Evolutionary conservation across 2,888 invertebrate species (phyloP).

Genomic region (Mongoloraphidia duomilia): DNA sequence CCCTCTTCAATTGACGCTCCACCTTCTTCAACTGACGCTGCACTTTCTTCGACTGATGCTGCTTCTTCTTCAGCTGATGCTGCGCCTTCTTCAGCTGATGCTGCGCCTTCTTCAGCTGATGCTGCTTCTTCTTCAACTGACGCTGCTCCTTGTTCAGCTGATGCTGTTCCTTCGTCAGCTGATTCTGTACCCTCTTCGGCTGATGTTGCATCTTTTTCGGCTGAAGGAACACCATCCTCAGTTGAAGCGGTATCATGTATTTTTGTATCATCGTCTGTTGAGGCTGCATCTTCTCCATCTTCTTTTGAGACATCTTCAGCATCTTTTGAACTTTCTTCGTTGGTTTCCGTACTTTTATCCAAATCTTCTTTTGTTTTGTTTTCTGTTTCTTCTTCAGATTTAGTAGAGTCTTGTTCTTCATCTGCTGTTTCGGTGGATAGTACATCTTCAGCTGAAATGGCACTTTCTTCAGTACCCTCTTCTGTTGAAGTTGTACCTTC

Average conservation of each 20-base stretch:
- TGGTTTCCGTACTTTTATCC: conserved; percentile 7
- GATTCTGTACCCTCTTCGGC: conserved; percentile 9
- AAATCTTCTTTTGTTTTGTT: conserved; percentile 5
- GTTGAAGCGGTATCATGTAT: conserved; percentile 3
- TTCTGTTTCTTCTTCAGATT: conserved; percentile 7
- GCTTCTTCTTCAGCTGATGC: conserved; percentile 15
- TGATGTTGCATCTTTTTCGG: conserved; percentile 11
- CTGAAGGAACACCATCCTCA: not conserved
- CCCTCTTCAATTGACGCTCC: conserved; percentile 19
- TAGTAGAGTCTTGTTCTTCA: not conserved
- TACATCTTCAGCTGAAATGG: not conserved
- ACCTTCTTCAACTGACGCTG: conserved; percentile 21
- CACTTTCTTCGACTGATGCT: conserved; percentile 14
- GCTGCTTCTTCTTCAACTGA: conserved; percentile 10
- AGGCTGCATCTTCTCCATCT: conserved; percentile 13
- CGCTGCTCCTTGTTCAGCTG: conserved; percentile 12
- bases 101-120: conserved; percentile 17
- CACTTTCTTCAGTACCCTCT: not conserved
- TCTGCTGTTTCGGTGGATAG: not conserved
- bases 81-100: conserved; percentile 24
- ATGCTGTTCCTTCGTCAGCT: conserved; percentile 13
- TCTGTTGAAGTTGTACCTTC: not conserved
- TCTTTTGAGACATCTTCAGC: conserved; percentile 13
- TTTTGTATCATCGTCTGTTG: conserved; percentile 10
- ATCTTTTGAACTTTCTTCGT: conserved; percentile 11